Evolutionary conservation across 2,113 vertebrate species (phyloP), one percentile per base, ranked within the genome.

Genomic region (Pseudopodoces humilis): DNA sequence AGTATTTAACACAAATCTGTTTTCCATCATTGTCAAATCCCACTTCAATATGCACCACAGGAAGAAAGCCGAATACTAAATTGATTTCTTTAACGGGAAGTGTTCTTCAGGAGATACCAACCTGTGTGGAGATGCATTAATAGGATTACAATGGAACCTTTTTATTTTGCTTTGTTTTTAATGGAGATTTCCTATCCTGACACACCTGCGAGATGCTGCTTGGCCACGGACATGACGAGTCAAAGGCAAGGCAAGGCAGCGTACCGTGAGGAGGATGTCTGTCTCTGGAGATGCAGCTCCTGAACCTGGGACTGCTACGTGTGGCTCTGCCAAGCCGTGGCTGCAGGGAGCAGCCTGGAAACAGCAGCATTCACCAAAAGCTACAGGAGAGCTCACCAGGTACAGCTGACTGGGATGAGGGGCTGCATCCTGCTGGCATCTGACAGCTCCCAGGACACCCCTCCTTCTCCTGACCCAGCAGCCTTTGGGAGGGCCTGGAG

Each of bases 1-100:
- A 97, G 97, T 97, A 97, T 98, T 97, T 98, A 97, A 97, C 96
- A 84, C 92, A 96, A 94, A 97, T 97, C 96, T 98, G 95, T 95
- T 98, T 97, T 97, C 97, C 94, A 96, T 97, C 97, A 95, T 96
- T 97, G 97, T 98, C 97, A 97, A 96, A 97, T 95, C 95, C 97
- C 92, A 91, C 97, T 97, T 97, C 95, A 97, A 53, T 96, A 95
- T 97, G 96, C 86, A 75, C 94, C 97, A 95, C 95, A 92, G 97
- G 97, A 97, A 94, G 90, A 96, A 94, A 95, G 95, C 85, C 5
- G 28, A 96, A 97, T 91, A 43, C 92, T 87, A 92, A 97, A 97
- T 98, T 96, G 97, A 98, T 98, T 97, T 96, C 96, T 94, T 89
- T 97, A 97, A 97, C 95, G 92, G 97, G 95, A 93, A 97, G 92